These are phyloP conservation scores for Panzeria rudis DNA, from an alignment of 2,888 invertebrate species.

Conservation along the genomic window DNA sequence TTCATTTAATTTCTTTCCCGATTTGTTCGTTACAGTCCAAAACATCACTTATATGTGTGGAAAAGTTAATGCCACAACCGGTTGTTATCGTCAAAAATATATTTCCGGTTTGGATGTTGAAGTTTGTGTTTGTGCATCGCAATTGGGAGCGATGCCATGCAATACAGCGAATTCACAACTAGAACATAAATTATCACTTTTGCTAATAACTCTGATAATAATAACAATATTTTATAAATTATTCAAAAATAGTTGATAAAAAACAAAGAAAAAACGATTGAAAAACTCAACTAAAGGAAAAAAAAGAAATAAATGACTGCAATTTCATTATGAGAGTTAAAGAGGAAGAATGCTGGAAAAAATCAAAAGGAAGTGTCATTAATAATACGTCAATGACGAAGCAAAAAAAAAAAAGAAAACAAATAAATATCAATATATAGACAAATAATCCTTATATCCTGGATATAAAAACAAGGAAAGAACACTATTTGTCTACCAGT, in stretches of 20 bases:
- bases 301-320: constrained; percentile 34
- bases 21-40: constrained; percentile 84
- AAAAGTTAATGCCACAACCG: constrained; percentile 86
- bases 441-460: constrained; percentile 69
- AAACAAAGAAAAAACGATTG: constrained; percentile 3
- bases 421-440: constrained; percentile 66
- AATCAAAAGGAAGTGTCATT: constrained; percentile 62
- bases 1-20: not conserved
- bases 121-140: constrained; percentile 85
- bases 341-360: not conserved
- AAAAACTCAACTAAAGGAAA: constrained; percentile 8
- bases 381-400: constrained; percentile 63
- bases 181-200: constrained; percentile 67
- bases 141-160: constrained; percentile 83
- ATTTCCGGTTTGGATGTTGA: constrained; percentile 84
- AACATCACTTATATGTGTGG: constrained; percentile 90
- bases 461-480: constrained; percentile 51
- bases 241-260: constrained; percentile 63
- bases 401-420: constrained; percentile 26
- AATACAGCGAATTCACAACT: constrained; percentile 77
- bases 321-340: constrained; percentile 14
- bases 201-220: constrained; percentile 67
- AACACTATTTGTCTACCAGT: constrained; percentile 55
- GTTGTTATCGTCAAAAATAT: constrained; percentile 86
- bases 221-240: constrained; percentile 69